Base-by-base conservation (phyloP, 2,888 invertebrate species). In the Teleogryllus oceanicus region DNA sequence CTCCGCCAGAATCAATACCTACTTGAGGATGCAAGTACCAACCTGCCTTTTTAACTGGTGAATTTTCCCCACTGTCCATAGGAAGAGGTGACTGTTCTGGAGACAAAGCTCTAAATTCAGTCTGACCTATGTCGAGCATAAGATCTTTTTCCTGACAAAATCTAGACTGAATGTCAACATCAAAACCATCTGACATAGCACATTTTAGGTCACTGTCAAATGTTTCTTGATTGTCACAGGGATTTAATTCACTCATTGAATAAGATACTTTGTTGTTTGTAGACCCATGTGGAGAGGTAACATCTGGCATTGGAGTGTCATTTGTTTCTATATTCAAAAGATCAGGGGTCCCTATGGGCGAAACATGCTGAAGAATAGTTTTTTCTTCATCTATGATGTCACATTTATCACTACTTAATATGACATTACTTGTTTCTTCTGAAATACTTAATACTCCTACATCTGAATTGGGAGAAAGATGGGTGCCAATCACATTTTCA, bases 11-110 rank as follows among this genome's bases (percentile, higher is more conserved):
- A 62, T 13, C 16, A 62, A 62, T n/a, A 76, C 21, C 24, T 76
- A 1, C 24, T 24, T 76, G 76, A 76, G 21, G 83, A 82, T 84
- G 84, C 12, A 84, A 80, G 79, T 83, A 84, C 84, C 84, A 84
- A 5, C 84, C 84, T 18, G 79, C 21, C 13, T 50, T 50, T 49
- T 75, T 37, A 16, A 18, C 76, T 20, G 50, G 76, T 13, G 49
- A 75, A 16, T 10, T 49, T n/a, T 75, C 37, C 12, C 13, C 75
- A 75, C 13, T n/a, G 24, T 24, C 75, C 13, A n/a, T 21, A 74
- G 18, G 20, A 13, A 75, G 75, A n/a, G 62, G n/a, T 62, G 62
- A 62, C 62, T 62, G 62, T 18, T 62, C 62, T 13, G 62, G 62
- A 62, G 62, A 62, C 13, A 62, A n/a, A 62, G 62, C n/a, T n/a